Evolutionary conservation across 1,140 invertebrate genomes (phyloP).

Genomic region (Linepithema humile): DNA sequence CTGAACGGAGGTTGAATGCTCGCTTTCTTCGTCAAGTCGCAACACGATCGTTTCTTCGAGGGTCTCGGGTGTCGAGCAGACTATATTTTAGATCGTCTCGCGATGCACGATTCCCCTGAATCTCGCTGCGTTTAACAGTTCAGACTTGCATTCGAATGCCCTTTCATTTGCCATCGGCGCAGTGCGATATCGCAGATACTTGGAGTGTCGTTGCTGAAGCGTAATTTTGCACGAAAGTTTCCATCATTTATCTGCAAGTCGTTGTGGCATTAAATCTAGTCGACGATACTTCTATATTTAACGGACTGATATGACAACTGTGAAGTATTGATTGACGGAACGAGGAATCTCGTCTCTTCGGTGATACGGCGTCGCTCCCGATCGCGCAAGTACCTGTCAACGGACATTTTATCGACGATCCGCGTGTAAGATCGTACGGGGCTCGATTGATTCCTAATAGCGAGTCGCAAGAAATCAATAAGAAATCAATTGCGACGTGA

Average conservation of each 20-base stretch:
- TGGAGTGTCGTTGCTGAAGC: background rate
- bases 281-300: background rate
- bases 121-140: conserved; percentile 25
- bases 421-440: conserved; percentile 49
- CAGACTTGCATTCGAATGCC: background rate
- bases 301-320: background rate
- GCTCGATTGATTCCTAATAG: conserved; percentile 69
- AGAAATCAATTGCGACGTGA: conserved; percentile 68
- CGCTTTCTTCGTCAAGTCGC: conserved; percentile 69
- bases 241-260: background rate
- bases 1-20: conserved; percentile 67
- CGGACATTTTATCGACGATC: conserved; percentile 27
- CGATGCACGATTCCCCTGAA: conserved; percentile 52
- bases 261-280: background rate
- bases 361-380: background rate
- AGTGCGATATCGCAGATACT: background rate
- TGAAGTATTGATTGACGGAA: background rate
- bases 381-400: conserved; percentile 11
- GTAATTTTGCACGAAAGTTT: background rate
- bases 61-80: conserved; percentile 59
- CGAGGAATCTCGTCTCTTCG: background rate
- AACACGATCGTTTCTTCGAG: conserved; percentile 69
- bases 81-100: conserved; percentile 66
- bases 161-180: background rate
- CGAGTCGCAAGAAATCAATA: conserved; percentile 66